Percentiles rank a stretch among this genome's conserved stretches.
phyloP scores from a whole-genome alignment of 1,140 invertebrate genomes.

The Bombus affinis region DNA sequence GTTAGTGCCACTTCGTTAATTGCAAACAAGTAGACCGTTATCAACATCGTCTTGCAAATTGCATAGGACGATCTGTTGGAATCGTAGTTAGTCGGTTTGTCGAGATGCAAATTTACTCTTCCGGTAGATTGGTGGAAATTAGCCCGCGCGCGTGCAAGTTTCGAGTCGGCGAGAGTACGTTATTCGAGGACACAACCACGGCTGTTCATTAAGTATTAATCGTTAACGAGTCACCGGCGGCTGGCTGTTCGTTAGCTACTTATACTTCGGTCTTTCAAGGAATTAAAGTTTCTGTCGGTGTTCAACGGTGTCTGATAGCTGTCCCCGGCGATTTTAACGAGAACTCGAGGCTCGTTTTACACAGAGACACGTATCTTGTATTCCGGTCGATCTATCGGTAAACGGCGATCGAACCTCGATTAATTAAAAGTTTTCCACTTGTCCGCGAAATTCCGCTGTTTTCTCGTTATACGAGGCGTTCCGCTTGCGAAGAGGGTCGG shows the following conservation, averaged over 20 bases:
- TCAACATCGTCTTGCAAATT: background rate
- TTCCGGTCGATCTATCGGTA: background rate
- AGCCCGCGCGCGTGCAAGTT: background rate
- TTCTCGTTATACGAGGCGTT: background rate
- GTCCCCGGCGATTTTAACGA: background rate
- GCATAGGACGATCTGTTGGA: background rate
- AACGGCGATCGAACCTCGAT: background rate
- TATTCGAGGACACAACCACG: background rate
- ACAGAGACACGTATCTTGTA: background rate
- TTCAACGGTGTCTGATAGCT: too few species aligned
- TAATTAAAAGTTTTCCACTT: constrained; percentile 33
- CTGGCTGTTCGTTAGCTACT: background rate
- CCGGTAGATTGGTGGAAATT: background rate
- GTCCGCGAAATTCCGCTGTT: background rate
- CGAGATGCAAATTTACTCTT: background rate
- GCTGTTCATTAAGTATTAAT: constrained; percentile 12
- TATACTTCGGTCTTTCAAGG: background rate
- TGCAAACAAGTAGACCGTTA: constrained; percentile 2
- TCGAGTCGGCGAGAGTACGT: background rate
- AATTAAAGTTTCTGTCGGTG: background rate
- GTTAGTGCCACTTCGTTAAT: constrained; percentile 30
- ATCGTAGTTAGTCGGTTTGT: background rate
- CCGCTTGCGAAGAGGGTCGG: background rate
- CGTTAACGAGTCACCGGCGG: background rate
- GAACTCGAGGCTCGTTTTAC: too few species aligned